Conservation (phyloP, 2,888 invertebrate species). For the Coelinius sp. region DNA sequence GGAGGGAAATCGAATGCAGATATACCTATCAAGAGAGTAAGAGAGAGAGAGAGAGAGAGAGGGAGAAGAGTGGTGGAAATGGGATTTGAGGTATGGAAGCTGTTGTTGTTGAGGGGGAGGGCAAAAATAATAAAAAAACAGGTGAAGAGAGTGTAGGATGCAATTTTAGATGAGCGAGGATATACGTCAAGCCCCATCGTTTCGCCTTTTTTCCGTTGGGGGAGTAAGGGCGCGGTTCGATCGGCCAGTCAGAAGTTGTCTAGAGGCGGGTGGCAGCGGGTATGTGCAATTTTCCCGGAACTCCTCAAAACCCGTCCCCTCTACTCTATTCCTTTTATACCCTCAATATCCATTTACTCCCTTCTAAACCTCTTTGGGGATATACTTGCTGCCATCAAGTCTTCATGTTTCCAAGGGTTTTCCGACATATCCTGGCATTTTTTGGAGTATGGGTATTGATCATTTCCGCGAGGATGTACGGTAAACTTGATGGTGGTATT, state of each 20-base stretch:
- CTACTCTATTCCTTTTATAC: conserved; percentile 20
- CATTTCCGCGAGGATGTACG: conserved; percentile 38
- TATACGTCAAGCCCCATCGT: conserved; percentile 22
- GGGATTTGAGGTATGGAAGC: not conserved
- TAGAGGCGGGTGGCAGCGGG: conserved; percentile 45
- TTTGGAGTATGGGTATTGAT: conserved; percentile 45
- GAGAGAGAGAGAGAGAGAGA: not conserved
- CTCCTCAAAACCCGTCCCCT: conserved; percentile 35
- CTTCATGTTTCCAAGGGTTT: conserved; percentile 24
- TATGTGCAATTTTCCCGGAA: conserved; percentile 50
- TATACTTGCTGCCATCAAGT: conserved; percentile 24
- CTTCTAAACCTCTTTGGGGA: conserved; percentile 20
- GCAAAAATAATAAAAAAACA: not conserved
- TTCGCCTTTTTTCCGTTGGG: not conserved
- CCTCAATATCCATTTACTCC: conserved; percentile 33
- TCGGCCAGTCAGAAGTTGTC: conserved; percentile 51
- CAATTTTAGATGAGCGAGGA: conserved; percentile 36
- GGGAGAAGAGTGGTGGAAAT: not conserved
- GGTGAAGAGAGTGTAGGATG: conserved; percentile 34
- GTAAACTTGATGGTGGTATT: not conserved
- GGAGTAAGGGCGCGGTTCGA: conserved; percentile 36
- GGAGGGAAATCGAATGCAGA: conserved; percentile 17
- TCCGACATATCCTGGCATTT: conserved; percentile 41
- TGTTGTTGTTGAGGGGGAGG: not conserved
- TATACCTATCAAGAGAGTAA: too few relatives aligned